A percentile compares a stretch with the other conserved stretches of the same genome.
These are phyloP conservation scores for Pristionchus arcanus DNA, from an alignment of 2,888 invertebrate species.

Conservation along the genomic window DNA sequence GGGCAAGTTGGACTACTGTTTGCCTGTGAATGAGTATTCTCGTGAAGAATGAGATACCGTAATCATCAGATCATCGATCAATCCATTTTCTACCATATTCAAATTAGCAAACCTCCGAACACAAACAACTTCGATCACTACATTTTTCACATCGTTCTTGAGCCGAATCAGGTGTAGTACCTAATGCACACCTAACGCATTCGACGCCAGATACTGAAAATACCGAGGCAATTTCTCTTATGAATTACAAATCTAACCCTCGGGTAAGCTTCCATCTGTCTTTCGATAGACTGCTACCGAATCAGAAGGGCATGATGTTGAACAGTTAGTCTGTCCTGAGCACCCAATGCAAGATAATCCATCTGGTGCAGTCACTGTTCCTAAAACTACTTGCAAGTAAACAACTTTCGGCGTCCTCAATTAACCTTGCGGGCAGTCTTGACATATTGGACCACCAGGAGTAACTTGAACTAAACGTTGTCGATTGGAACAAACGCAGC, in stretches of 20 bases:
- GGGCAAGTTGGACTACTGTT: background rate
- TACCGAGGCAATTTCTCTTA: background rate
- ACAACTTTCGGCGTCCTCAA: background rate
- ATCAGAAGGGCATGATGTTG: slow-evolving; percentile 29
- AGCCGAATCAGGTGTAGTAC: background rate
- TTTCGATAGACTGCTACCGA: slow-evolving; percentile 36
- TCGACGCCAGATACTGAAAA: slow-evolving; percentile 46
- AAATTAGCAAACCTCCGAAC: slow-evolving; percentile 12
- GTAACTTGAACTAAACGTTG: slow-evolving; percentile 31
- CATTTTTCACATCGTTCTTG: slow-evolving; percentile 51
- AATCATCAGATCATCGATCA: background rate
- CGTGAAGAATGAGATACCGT: background rate
- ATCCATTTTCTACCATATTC: background rate
- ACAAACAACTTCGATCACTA: slow-evolving; percentile 37
- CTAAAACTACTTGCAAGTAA: background rate
- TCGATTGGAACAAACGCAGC: slow-evolving; percentile 32
- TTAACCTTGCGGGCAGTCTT: slow-evolving; percentile 38
- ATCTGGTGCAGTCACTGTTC: slow-evolving; percentile 42
- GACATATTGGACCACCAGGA: slow-evolving; percentile 39
- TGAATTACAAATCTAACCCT: background rate
- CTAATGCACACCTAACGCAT: slow-evolving; percentile 5
- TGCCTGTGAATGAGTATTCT: background rate
- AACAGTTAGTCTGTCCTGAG: slow-evolving; percentile 7
- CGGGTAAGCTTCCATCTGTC: slow-evolving; percentile 38
- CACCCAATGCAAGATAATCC: slow-evolving; percentile 45